These are phyloP conservation scores for Lydus trimaculatus DNA, from an alignment of 2,888 invertebrate species.

Conservation along the genomic window DNA sequence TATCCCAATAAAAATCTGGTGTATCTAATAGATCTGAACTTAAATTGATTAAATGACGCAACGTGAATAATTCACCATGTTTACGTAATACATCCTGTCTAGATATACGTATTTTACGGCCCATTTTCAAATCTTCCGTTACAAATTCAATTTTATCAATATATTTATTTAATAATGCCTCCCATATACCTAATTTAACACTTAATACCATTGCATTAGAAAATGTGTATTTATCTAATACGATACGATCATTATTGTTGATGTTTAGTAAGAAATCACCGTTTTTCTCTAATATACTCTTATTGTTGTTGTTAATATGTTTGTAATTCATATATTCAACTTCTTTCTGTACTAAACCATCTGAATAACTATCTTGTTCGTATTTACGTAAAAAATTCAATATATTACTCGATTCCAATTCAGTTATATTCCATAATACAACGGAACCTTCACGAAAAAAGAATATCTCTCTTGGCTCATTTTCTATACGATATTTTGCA, in stretches of 20 bases:
- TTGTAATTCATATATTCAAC: conserved; percentile 84
- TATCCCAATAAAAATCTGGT: conserved; percentile 98
- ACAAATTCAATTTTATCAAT: conserved; percentile 85
- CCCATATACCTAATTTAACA: conserved; percentile 95
- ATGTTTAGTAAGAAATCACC: conserved; percentile 54
- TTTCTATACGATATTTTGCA: conserved; percentile 82
- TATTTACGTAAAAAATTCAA: conserved; percentile 74
- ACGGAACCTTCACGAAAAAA: conserved; percentile 91
- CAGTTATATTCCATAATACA: conserved; percentile 90
- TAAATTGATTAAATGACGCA: conserved; percentile 89
- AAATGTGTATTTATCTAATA: conserved; percentile 89
- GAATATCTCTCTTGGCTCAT: conserved; percentile 84
- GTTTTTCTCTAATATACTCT: conserved; percentile 46
- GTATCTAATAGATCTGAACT: conserved; percentile 94
- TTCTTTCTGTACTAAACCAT: conserved; percentile 74
- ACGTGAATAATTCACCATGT: conserved; percentile 87
- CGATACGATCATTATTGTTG: conserved; percentile 62
- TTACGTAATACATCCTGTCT: conserved; percentile 76
- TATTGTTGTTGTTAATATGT: conserved; percentile 5
- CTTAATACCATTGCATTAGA: conserved; percentile 94
- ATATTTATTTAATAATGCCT: conserved; percentile 82
- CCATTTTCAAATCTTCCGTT: conserved; percentile 79
- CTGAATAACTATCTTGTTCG: conserved; percentile 75
- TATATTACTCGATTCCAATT: conserved; percentile 79
- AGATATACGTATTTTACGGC: conserved; percentile 73